phyloP scores from a whole-genome alignment of 2,888 invertebrate species.

The Ophonus ardosiacus region DNA sequence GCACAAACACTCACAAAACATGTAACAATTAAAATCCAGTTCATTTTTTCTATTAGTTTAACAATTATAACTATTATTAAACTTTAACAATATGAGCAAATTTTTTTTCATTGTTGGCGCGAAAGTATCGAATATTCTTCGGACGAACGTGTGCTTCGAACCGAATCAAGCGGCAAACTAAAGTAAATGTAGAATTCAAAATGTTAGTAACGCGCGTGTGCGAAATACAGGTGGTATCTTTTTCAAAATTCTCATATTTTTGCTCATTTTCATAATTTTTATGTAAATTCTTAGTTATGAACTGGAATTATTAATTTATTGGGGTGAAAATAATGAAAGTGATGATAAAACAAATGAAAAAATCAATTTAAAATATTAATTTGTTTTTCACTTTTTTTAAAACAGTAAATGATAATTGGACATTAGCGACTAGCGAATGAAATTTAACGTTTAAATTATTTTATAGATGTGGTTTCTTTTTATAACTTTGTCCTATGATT shows the following conservation, averaged over 20 bases:
- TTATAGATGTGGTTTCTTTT: no score
- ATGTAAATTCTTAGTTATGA: no score
- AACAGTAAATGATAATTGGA: no score
- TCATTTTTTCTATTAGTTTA: background rate
- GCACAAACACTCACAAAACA: constrained; percentile 34
- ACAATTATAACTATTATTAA: background rate
- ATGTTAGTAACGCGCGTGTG: background rate
- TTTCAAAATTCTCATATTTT: background rate
- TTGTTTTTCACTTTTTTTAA: no score
- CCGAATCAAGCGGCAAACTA: background rate
- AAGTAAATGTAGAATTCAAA: background rate
- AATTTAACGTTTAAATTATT: no score
- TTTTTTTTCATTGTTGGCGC: background rate
- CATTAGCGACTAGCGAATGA: no score
- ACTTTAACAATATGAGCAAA: background rate
- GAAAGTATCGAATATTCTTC: background rate
- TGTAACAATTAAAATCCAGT: background rate
- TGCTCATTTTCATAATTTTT: no score
- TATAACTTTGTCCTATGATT: no score
- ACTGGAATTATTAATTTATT: no score
- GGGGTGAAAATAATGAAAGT: no score
- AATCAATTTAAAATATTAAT: no score
- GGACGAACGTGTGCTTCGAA: background rate
- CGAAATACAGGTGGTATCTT: background rate
- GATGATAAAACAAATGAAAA: no score